A percentile compares a stretch with the other conserved stretches of the same genome.
Conservation (phyloP, 1,140 invertebrate species). For the Caenorhabditis brenneri region DNA sequence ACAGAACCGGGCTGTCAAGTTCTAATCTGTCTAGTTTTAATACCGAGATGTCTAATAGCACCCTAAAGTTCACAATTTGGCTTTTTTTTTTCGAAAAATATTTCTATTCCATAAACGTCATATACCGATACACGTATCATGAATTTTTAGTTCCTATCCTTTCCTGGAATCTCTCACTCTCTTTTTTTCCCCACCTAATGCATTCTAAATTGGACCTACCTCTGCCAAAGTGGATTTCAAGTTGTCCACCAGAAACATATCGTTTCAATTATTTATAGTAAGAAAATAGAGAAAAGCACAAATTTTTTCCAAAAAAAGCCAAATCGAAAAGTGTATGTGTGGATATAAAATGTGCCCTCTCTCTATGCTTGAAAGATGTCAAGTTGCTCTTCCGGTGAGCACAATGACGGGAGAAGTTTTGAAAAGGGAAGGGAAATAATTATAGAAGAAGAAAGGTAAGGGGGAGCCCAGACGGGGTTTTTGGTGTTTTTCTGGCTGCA, state of each 20-base stretch:
- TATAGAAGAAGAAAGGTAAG: neutral
- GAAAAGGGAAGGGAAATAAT: neutral
- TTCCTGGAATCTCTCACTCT: neutral
- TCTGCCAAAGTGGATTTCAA: slow-evolving; percentile 14
- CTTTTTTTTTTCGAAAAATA: too few species aligned
- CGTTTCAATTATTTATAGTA: neutral
- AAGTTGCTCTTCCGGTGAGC: slow-evolving; percentile 22
- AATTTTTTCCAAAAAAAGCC: neutral
- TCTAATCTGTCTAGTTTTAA: too few species aligned
- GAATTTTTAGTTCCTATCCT: too few species aligned
- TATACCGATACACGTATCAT: too few species aligned
- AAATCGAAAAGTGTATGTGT: neutral
- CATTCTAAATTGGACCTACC: neutral
- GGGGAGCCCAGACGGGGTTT: neutral
- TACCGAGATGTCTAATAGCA: too few species aligned
- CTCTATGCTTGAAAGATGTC: neutral
- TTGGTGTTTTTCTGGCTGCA: neutral
- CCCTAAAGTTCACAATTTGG: too few species aligned
- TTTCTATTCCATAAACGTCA: too few species aligned
- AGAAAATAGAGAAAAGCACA: neutral
- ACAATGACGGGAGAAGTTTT: slow-evolving; percentile 19
- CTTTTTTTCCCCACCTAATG: neutral
- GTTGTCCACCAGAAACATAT: slow-evolving; percentile 21
- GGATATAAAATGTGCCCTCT: neutral
- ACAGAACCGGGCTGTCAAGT: too few species aligned